Evolutionary conservation across 2,888 invertebrate genomes (phyloP), one percentile per base, ranked within the genome.

Genomic region (Acleris laterana): DNA sequence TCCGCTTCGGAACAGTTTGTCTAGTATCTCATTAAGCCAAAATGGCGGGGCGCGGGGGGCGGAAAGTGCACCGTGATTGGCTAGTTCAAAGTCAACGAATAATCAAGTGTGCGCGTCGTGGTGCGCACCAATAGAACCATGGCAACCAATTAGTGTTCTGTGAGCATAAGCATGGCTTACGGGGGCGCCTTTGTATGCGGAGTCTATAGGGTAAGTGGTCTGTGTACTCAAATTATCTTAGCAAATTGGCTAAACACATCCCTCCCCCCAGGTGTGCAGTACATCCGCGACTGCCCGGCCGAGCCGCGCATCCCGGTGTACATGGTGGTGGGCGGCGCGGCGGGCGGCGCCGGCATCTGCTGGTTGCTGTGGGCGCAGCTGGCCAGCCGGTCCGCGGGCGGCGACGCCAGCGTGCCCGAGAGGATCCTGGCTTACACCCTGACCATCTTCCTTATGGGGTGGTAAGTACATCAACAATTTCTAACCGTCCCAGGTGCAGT

Each of bases 261-360:
- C 56, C 1, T 9, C 13, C 17, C 19, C 17, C 32, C 93, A 97
- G 97, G 97, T 71, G 94, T 96, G 59, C 96, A 97, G 78, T 96
- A 96, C 86, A 94, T 96, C 68, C 94, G 95, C 20, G 96, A 97
- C 81, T 97, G 97, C 74, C 97, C 97, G 0, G 94, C 94, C 53
- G 96, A 96, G 84, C 95, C 96, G 0, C 94, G 95, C 68, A 95
- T 97, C 71, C 96, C 97, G 0, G 94, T 96, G 28, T 97, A 97
- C 88, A 96, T 97, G 95, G 94, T 97, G 65, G 96, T 97, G n/a
- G 97, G 97, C 0, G 97, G 97, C 0, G 94, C 95, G 11, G 94
- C 96, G 13, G 97, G 97, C 0, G 93, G 95, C 17, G 90, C 95
- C 2, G 95, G 96, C 70, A 94, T 96, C 82, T 93, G 94, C 64